Base-by-base conservation (phyloP, 2,888 invertebrate genomes). In the Oxystoma pomonae region DNA sequence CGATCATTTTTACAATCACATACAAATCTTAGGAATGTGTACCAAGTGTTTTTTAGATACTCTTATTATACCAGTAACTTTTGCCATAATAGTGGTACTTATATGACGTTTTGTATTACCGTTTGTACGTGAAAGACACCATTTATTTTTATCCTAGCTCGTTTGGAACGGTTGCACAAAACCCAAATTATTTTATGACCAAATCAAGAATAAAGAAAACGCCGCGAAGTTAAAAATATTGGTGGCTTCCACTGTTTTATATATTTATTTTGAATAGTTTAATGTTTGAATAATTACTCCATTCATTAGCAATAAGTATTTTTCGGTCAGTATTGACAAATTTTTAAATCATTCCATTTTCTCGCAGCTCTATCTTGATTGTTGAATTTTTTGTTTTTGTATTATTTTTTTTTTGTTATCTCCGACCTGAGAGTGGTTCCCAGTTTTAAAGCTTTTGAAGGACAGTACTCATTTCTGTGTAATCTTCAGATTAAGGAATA, bases 1-100 rank as follows among this genome's bases (percentile, higher is more conserved):
- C 84, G 85, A 85, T 85, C 83, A 85, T 85, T 86, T 85, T 85
- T 85, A 85, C 85, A 85, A 85, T 85, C 85, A 83, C 84, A 84
- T 72, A 78, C 81, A 78, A 80, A 81, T 78, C 76, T 79, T 77
- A 7, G 3, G 12, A 81, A 76, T 79, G 77, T 81, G 80, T 81
- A 81, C 81, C 81, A 80, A 80, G 80, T 79, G 77, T 77, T 79
- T 80, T 78, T 79, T 79, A 79, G 79, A 80, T 80, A 80, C 78
- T 80, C 79, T 77, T 80, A 9, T 9, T 53, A 79, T 80, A 80
- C 79, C 80, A 78, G 78, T 80, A 79, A 77, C 78, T 78, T 72
- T 80, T 78, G 78, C 79, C 79, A 79, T 80, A 79, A 74, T 77
- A 75, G n/a, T n/a, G n/a, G n/a, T n/a, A n/a, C n/a, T n/a, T n/a